Base-by-base conservation (phyloP, 2,797 vertebrate species). In the Zalophus californianus region DNA sequence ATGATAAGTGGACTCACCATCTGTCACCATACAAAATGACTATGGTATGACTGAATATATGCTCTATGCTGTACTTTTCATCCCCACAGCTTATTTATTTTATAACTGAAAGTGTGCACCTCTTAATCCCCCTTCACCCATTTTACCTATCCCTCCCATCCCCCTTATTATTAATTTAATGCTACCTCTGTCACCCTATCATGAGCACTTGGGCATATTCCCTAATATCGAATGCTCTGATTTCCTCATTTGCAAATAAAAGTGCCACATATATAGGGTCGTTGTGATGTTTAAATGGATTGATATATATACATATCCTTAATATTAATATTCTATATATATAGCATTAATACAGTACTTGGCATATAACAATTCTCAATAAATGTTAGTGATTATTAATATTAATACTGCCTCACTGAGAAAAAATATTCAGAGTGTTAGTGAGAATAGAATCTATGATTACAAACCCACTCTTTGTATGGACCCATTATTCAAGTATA, bases 351-450 rank as follows among this genome's bases (percentile, higher is more conserved):
- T 54, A 58, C 2, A 44, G 38, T 62, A 80, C 7, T 27, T 85
- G 8, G 18, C 91, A 23, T 1, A 64, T 25, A 82, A 56, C 14
- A 72, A 35, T 54, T 21, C 15, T 93, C 56, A 85, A 29, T 58
- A 92, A 92, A 78, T 92, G 23, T 72, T 80, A 75, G 21, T 90
- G 38, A 64, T 93, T 78, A 56, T 73, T 87, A 77, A 79, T 88
- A 90, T 35, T 70, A 94, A 86, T n/a, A 50, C 12, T 70, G 12
- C 9, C 52, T 86, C 27, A 50, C 21, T 73, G n/a, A 91, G 60
- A 96, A 96, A 89, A 35, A 87, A 50, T 72, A 73, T 20, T 88
- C 60, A 60, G 44, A 90, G 14, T 70, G 4, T 73, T 80, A 56
- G 2, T 72, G 10, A 97, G 3, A 13, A 77, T 52, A 95, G 82